These are phyloP conservation scores for Alca torda DNA, from an alignment of 2,797 vertebrate species.

Conservation along the genomic window DNA sequence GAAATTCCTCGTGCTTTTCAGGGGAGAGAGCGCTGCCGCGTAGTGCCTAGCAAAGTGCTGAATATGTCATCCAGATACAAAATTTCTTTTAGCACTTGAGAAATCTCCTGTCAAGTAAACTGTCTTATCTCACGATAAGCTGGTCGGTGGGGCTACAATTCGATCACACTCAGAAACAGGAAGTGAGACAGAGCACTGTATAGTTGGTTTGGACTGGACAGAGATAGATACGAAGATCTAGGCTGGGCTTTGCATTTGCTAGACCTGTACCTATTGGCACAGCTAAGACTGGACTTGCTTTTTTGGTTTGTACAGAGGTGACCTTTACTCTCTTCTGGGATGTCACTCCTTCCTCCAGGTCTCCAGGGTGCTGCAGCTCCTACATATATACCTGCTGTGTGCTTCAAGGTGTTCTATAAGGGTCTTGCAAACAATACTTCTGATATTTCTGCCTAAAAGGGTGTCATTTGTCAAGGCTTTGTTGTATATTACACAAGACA, in stretches of 20 bases:
- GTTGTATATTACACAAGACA: neutral
- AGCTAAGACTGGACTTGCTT: neutral
- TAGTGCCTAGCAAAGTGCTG: neutral
- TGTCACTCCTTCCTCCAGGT: neutral
- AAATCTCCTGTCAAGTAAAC: neutral
- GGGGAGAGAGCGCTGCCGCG: rapidly evolving
- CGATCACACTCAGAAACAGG: neutral
- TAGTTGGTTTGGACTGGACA: neutral
- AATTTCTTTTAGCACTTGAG: neutral
- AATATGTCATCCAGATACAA: neutral
- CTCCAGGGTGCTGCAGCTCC: neutral
- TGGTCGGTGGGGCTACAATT: neutral
- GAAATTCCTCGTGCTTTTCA: neutral
- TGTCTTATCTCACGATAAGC: neutral
- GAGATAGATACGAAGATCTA: neutral
- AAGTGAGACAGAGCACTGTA: neutral
- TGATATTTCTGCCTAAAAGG: neutral
- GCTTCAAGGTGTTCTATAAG: neutral
- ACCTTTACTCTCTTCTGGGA: neutral
- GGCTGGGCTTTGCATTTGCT: neutral
- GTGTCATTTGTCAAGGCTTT: neutral
- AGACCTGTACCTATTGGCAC: neutral
- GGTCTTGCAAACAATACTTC: neutral
- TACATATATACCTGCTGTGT: rapidly evolving
- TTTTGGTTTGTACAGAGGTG: neutral